Base-by-base conservation (phyloP, 2,113 vertebrate genomes). In the Psammodynastes pulverulentus region DNA sequence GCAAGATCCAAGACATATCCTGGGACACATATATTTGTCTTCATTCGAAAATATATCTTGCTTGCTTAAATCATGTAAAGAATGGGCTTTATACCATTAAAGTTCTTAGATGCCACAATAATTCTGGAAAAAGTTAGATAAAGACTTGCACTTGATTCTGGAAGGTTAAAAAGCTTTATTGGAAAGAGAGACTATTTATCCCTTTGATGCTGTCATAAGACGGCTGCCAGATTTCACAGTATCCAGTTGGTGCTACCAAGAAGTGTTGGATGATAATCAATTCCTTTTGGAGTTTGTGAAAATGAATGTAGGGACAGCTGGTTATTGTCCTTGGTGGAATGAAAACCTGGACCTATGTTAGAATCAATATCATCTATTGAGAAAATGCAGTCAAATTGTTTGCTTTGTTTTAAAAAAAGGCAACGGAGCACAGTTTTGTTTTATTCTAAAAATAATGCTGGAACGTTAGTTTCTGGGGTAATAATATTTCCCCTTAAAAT, bases 21-120 rank as follows among this genome's bases (percentile, higher is more conserved):
- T 4, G 29, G 62, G n/a, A 67, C 4, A n/a, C 12, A n/a, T n/a
- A 67, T 67, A 67, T 67, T 62, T 67, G 12, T 12, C 12, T 67
- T 67, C 26, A 29, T 29, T 62, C 0, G 12, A 89, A 96, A 95
- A 94, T 79, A 79, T 90, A 92, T 94, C 95, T 95, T 91, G 24
- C 89, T 91, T 52, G 86, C 56, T 94, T 94, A 94, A 90, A 67
- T 26, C 88, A 95, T 43, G 19, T 51, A 26, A 92, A 62, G 45
- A 92, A 94, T 91, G 86, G 54, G 46, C 2, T 90, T 89, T 84
- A 94, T 93, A 92, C 89, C 87, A 86, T 91, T 39, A 85, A 46
- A 6, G 4, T 5, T 15, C 24, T 54, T 8, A 0, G 43, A 46
- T 79, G 79, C 51, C 39, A 91, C 90, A 46, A 39, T 46, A 85